phyloP scores from a whole-genome alignment of 2,113 vertebrate genomes.

The Herpailurus yagouaroundi region DNA sequence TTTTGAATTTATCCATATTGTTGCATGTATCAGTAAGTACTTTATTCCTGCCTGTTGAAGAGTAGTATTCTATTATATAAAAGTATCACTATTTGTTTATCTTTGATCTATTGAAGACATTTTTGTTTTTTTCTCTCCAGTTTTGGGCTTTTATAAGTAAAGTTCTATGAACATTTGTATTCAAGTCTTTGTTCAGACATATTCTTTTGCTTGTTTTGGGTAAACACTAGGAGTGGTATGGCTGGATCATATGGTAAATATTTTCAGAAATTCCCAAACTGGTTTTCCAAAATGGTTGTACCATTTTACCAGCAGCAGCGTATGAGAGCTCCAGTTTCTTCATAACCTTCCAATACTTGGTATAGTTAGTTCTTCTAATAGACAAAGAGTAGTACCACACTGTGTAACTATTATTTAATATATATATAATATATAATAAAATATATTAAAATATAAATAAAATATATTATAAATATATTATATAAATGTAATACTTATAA shows the following conservation, averaged over 20 bases:
- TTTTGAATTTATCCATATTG: neutral
- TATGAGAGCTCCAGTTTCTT: neutral
- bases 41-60: neutral
- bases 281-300: neutral
- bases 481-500: too few relatives aligned
- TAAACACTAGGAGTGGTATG: neutral
- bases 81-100: neutral
- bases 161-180: neutral
- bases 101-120: neutral
- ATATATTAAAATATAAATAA: too few relatives aligned
- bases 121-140: neutral
- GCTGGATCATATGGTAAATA: neutral
- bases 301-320: neutral
- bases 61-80: neutral
- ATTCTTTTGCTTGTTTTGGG: neutral
- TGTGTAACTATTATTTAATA: neutral
- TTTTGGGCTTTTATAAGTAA: neutral
- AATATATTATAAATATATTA: too few relatives aligned
- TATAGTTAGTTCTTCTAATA: neutral
- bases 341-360: neutral
- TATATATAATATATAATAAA: too few relatives aligned
- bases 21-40: neutral
- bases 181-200: neutral
- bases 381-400: neutral
- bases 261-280: constrained; percentile 18